These are phyloP conservation scores for Cremastobaeus sp. DNA, from an alignment of 2,888 invertebrate genomes.

Conservation along the genomic window DNA sequence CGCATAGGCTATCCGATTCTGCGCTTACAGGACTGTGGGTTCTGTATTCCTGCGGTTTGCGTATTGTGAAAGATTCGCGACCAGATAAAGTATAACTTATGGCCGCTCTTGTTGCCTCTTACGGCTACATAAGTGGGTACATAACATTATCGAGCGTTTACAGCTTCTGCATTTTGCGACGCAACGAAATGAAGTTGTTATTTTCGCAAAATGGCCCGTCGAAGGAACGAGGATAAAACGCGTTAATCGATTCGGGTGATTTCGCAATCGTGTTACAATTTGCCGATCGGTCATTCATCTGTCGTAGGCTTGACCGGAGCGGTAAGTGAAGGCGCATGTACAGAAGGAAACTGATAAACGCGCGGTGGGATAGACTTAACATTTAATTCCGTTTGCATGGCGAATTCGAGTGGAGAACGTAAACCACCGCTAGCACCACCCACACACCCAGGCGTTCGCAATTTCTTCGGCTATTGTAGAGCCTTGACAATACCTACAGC, in stretches of 20 bases:
- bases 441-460: conserved; percentile 41
- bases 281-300: conserved; percentile 41
- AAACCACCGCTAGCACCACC: conserved; percentile 52
- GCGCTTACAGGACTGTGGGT: not conserved
- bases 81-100: conserved; percentile 34
- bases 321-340: conserved; percentile 50
- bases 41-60: conserved; percentile 28
- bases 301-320: conserved; percentile 24
- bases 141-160: too few relatives aligned
- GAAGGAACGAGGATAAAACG: too few relatives aligned
- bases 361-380: conserved; percentile 74
- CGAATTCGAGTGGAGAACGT: conserved; percentile 62
- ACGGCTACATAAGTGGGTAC: too few relatives aligned
- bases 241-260: too few relatives aligned
- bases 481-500: conserved; percentile 59
- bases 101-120: too few relatives aligned
- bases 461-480: conserved; percentile 43
- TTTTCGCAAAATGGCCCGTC: too few relatives aligned
- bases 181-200: not conserved
- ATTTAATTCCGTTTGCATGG: conserved; percentile 68
- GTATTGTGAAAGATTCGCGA: conserved; percentile 39
- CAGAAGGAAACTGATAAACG: conserved; percentile 61
- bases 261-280: conserved; percentile 14
- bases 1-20: conserved; percentile 36
- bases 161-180: too few relatives aligned